Evolutionary conservation across 2,113 vertebrate species (phyloP).

Genomic region (Axis porcinus): DNA sequence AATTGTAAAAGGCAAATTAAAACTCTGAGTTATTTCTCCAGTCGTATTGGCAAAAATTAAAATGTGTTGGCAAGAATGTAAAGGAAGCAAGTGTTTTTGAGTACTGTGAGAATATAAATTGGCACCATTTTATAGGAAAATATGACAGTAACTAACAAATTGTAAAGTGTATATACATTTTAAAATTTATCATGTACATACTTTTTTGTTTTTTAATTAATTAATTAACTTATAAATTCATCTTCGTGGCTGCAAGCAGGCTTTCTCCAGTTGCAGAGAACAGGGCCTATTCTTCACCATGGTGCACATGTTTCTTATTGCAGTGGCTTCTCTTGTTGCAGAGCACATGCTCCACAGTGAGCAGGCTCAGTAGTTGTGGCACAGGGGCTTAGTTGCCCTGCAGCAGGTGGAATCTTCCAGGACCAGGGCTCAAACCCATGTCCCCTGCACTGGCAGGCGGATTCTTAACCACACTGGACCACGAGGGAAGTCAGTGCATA

Average conservation of each 20-base stretch:
- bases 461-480: not conserved
- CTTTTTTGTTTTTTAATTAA: not conserved
- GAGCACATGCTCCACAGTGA: not conserved
- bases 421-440: not conserved
- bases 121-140: constrained; percentile 1
- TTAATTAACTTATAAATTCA: not conserved
- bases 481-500: not conserved
- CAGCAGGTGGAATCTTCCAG: not conserved
- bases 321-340: not conserved
- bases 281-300: not conserved
- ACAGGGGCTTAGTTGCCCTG: not conserved
- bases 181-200: not conserved
- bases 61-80: not conserved
- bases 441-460: not conserved
- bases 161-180: not conserved
- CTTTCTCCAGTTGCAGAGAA: not conserved
- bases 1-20: not conserved
- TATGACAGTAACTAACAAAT: not conserved
- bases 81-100: not conserved
- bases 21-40: not conserved
- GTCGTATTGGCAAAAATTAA: constrained; percentile 33
- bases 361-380: not conserved
- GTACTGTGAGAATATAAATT: not conserved
- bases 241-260: not conserved
- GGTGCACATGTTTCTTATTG: not conserved